Conservation (phyloP, 2,797 vertebrate genomes). For the Neostethus bicornis region DNA sequence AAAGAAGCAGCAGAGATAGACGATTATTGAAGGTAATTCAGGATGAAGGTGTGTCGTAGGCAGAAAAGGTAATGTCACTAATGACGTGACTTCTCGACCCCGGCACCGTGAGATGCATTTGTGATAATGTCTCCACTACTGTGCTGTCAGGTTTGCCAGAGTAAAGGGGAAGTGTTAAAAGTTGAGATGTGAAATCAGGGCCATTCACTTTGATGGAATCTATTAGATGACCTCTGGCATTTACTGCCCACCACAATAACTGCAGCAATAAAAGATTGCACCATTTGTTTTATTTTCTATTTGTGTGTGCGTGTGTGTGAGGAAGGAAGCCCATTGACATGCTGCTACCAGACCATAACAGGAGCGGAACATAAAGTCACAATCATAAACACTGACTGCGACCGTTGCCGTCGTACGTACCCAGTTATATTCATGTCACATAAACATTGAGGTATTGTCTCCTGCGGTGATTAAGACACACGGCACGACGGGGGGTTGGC, state of each 20-base stretch:
- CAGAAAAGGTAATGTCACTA: conserved; percentile 55
- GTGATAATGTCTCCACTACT: conserved; percentile 30
- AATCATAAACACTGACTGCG: conserved; percentile 22
- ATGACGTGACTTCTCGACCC: conserved; percentile 60
- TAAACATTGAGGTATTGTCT: conserved; percentile 59
- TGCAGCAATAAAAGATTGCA: conserved; percentile 31
- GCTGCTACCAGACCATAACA: conserved; percentile 33
- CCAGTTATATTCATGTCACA: conserved; percentile 55
- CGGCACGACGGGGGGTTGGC: conserved; percentile 41
- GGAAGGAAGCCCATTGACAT: conserved; percentile 25
- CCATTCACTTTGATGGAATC: conserved; percentile 19
- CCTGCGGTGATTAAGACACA: conserved; percentile 64
- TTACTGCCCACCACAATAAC: background rate
- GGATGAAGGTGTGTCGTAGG: conserved; percentile 32
- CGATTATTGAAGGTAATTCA: conserved; percentile 12
- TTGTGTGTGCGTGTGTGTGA: no score
- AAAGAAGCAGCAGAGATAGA: conserved; percentile 23
- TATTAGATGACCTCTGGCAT: conserved; percentile 16
- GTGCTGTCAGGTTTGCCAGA: conserved; percentile 36
- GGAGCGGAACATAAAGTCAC: conserved; percentile 47
- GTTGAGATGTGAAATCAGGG: conserved; percentile 35
- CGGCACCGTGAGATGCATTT: conserved; percentile 18
- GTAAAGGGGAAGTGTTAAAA: background rate
- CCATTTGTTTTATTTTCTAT: conserved; percentile 2
- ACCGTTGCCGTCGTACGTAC: conserved; percentile 21